These are phyloP conservation scores for Cryptoblepharus egeriae DNA, from an alignment of 2,797 vertebrate species.

Conservation along the genomic window DNA sequence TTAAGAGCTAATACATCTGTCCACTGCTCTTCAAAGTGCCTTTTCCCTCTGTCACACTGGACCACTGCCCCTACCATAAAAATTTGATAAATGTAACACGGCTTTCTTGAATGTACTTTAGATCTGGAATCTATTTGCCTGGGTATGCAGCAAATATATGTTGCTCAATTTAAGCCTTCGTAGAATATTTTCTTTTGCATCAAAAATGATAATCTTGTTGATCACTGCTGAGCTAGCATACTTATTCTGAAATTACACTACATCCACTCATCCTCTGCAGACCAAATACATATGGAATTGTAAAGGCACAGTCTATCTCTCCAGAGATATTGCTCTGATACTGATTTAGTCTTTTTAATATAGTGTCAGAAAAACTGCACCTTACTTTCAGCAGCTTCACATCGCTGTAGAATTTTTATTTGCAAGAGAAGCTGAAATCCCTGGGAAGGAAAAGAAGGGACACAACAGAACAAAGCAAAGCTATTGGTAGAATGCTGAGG, in stretches of 20 bases:
- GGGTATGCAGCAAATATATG: too few relatives aligned
- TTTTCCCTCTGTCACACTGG: neutral
- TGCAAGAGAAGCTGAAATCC: neutral
- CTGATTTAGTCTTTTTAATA: neutral
- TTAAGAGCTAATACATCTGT: too few relatives aligned
- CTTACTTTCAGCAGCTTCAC: neutral
- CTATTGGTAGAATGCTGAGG: neutral
- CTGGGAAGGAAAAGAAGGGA: neutral
- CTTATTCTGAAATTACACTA: too few relatives aligned
- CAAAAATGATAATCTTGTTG: too few relatives aligned
- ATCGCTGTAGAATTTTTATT: neutral
- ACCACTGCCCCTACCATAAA: neutral
- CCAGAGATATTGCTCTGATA: neutral
- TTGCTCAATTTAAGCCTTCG: too few relatives aligned
- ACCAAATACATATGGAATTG: neutral
- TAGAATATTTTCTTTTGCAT: too few relatives aligned
- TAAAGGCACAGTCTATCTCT: neutral
- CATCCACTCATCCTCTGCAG: too few relatives aligned
- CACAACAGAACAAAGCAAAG: too few relatives aligned
- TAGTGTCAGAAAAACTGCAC: neutral
- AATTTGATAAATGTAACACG: neutral
- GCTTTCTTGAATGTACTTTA: slow-evolving; percentile 3
- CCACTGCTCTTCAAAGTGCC: too few relatives aligned
- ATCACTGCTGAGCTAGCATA: too few relatives aligned
- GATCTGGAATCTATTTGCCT: too few relatives aligned